These are phyloP conservation scores for Trissolcus basalis DNA, from an alignment of 1,140 invertebrate species.

Conservation along the genomic window DNA sequence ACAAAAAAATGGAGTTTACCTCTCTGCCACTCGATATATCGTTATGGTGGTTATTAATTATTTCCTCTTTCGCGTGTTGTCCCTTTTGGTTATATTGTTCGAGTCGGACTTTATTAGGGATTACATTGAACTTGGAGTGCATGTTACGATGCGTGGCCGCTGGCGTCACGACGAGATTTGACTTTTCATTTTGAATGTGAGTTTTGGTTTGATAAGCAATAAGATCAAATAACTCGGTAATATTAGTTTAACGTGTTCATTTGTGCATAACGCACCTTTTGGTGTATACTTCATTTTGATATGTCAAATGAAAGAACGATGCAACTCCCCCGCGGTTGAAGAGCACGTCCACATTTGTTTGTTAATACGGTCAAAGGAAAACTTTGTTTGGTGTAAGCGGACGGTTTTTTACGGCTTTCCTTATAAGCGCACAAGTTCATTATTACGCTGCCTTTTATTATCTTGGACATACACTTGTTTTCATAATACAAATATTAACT, in stretches of 20 bases:
- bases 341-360: conserved; percentile 14
- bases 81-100: conserved; percentile 1
- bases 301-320: conserved; percentile 28
- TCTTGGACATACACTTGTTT: too few relatives aligned
- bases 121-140: conserved; percentile 30
- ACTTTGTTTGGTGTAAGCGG: conserved; percentile 3
- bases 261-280: conserved; percentile 31
- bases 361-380: conserved; percentile 14
- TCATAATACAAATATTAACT: too few relatives aligned
- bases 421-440: neutral
- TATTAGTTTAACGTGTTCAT: conserved; percentile 48
- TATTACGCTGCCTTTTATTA: too few relatives aligned
- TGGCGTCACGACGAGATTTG: conserved; percentile 21
- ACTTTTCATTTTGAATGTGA: conserved; percentile 42
- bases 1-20: conserved; percentile 17
- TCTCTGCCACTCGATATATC: too few relatives aligned
- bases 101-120: conserved; percentile 6
- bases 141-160: conserved; percentile 25
- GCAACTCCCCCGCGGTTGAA: neutral
- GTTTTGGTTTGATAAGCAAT: conserved; percentile 27
- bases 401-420: neutral
- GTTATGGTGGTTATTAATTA: conserved; percentile 27
- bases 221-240: conserved; percentile 37
- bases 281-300: conserved; percentile 30
- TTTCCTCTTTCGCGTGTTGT: neutral